Evolutionary conservation across 2,888 invertebrate genomes (phyloP), one percentile per base, ranked within the genome.

Genomic region (Bugula neritina): DNA sequence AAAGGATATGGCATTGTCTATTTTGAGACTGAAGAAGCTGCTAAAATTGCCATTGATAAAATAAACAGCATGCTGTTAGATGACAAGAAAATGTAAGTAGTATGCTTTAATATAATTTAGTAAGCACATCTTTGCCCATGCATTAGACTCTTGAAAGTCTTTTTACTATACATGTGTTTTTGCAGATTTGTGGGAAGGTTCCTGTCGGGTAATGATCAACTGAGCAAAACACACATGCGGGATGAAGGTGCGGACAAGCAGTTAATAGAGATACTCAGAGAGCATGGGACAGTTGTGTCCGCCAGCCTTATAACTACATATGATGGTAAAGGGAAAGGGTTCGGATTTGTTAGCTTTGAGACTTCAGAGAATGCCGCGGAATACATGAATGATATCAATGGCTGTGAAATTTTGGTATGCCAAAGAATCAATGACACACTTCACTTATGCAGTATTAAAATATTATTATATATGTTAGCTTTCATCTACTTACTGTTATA

Each of bases 1-100:
- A 95, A 96, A 85, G 97, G 97, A 71, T 98, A 97, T 86, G 97
- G 97, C 70, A 98, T 98, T 87, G 97, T 98, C 34, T 97, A 98
- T 86, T 98, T 97, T 87, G 97, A 97, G 87, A 96, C 96, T 72
- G 96, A 97, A 85, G 96, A 97, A 87, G 94, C 96, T 34, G 97
- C 97, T 31, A 93, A 92, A 82, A 94, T 92, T 83, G 97, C 98
- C 72, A 99, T 99, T 83, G 94, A 95, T 79, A 98, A 96, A 86
- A 98, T 99, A 73, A 99, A 99, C 86, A 92, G 92, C 77, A 99
- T 99, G 99, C 90, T 99, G 87, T 87, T 99, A 80, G 97, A 97
- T 85, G 94, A 93, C 73, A 98, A 98, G 86, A 99, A 97, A 88
- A 98, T 87, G 81, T 86, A 81, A 78, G 85, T n/a, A n/a, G n/a